Base-by-base conservation (phyloP, 2,113 vertebrate genomes). In the Vulpes lagopus region DNA sequence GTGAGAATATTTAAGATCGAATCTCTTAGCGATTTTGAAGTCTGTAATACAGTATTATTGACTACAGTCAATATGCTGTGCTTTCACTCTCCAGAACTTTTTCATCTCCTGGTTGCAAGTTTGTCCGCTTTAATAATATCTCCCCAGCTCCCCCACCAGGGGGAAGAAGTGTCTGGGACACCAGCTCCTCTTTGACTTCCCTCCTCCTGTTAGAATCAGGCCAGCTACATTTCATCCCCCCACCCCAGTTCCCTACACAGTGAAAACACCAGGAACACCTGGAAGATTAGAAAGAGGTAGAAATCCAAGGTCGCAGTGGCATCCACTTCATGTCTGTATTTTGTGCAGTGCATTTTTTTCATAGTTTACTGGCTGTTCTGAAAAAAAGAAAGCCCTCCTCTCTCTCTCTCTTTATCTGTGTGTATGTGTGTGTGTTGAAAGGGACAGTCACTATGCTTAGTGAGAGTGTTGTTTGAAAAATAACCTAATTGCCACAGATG, bases 271-370 rank as follows among this genome's bases (percentile, higher is more conserved):
- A 82, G 32, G n/a, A 55, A 94, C 89, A 78, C 23, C 83, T 69
- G 82, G 27, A 82, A 76, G 85, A 71, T 20, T 30, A 67, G 32
- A 49, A n/a, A 94, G 87, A 82, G 22, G 22, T 35, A 62, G 93
- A 74, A 94, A 88, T 94, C 22, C 69, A 87, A 92, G 55, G 81
- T 87, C 69, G 43, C 43, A 90, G 88, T 71, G 69, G 67, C 53
- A 96, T 65, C 25, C 78, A 59, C 76, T 69, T 94, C 43, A 30
- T 25, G 38, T 23, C 64, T 65, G 64, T 62, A 80, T 69, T 97
- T 89, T 94, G 69, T 90, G 53, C 22, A 62, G 67, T 51, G 59
- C 16, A 5, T 73, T 85, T 94, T 95, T 92, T 94, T 83, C 57
- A 60, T 49, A 90, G 79, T 73, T 94, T 83, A 84, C 35, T 96